phyloP scores from a whole-genome alignment of 2,797 vertebrate genomes.

The Chelmon rostratus region DNA sequence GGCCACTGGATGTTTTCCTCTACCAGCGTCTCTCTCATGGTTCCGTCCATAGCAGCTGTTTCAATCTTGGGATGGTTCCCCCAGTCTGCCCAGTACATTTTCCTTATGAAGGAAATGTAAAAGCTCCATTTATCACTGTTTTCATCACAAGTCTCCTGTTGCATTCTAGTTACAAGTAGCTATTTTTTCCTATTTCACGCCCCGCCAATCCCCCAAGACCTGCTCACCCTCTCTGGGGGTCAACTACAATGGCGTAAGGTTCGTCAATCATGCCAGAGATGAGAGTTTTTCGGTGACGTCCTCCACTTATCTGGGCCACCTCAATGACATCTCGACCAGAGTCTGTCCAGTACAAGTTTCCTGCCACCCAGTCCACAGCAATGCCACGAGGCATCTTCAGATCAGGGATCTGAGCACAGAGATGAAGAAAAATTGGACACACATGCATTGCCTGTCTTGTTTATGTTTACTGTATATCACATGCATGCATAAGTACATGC shows the following conservation, averaged over 20 bases:
- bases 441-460: neutral
- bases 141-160: neutral
- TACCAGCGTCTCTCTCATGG: constrained; percentile 93
- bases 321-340: constrained; percentile 96
- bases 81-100: constrained; percentile 99
- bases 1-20: constrained; percentile 98
- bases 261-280: constrained; percentile 98
- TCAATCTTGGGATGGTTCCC: constrained; percentile 98
- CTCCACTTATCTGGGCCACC: constrained; percentile 94
- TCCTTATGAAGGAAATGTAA: constrained; percentile 78
- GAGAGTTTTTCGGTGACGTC: constrained; percentile 93
- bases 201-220: neutral
- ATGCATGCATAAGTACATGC: neutral
- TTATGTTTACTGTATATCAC: neutral
- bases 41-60: constrained; percentile 97
- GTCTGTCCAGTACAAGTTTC: constrained; percentile 98
- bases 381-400: constrained; percentile 97
- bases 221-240: constrained; percentile 92
- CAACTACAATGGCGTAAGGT: constrained; percentile 95
- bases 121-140: neutral
- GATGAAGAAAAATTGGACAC: neutral
- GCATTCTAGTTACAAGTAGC: neutral
- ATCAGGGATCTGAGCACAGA: constrained; percentile 89
- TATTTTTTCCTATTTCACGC: neutral
- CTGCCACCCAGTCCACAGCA: constrained; percentile 97